A percentile compares a stretch with the other conserved stretches of the same genome.
phyloP scores from a whole-genome alignment of 2,113 vertebrate species.

The Potamarius usumacintae region DNA sequence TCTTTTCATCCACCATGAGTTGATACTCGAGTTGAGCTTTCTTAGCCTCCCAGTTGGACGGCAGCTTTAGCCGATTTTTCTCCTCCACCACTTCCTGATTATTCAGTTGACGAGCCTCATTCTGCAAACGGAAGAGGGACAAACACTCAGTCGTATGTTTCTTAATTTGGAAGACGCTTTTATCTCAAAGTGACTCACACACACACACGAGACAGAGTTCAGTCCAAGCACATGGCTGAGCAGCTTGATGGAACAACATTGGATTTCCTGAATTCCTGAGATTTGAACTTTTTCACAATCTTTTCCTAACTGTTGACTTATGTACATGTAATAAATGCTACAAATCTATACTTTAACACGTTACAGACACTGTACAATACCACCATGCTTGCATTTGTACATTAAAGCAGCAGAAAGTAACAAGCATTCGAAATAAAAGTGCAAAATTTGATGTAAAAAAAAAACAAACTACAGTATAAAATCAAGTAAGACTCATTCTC shows the following conservation, averaged over 20 bases:
- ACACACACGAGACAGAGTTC: no score
- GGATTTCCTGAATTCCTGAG: not conserved
- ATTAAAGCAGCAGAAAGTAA: not conserved
- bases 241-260: not conserved
- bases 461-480: not conserved
- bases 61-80: constrained; percentile 88
- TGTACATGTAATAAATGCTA: not conserved
- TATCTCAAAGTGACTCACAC: not conserved
- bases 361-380: not conserved
- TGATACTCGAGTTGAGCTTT: constrained; percentile 93
- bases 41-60: constrained; percentile 92
- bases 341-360: not conserved
- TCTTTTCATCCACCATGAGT: constrained; percentile 83
- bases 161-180: not conserved
- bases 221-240: not conserved
- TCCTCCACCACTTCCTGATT: constrained; percentile 93
- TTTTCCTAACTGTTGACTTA: not conserved
- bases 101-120: constrained; percentile 93
- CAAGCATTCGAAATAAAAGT: not conserved
- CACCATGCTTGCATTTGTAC: not conserved
- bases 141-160: not conserved
- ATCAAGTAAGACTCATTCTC: not conserved
- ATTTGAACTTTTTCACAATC: not conserved
- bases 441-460: not conserved
- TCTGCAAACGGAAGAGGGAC: constrained; percentile 66